Conservation (phyloP, 2,113 vertebrate genomes). For the Centropus bengalensis region DNA sequence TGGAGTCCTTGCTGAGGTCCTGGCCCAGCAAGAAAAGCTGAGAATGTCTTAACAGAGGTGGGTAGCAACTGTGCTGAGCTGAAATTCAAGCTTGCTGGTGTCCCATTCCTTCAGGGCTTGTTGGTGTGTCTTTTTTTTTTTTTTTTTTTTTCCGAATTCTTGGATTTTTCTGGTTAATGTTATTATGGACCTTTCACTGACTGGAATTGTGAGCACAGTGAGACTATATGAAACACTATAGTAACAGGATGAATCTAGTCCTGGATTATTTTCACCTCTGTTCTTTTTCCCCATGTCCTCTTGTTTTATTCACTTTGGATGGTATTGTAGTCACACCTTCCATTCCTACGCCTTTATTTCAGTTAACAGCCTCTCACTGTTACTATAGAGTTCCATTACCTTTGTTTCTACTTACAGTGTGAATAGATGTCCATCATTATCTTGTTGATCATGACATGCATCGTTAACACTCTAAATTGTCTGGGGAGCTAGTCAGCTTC, state of each 20-base stretch:
- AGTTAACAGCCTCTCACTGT: slow-evolving; percentile 23
- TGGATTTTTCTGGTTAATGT: neutral
- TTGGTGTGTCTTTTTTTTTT: neutral
- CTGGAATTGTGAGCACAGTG: neutral
- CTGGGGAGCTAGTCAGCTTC: neutral
- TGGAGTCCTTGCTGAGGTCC: neutral
- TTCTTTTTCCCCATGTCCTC: neutral
- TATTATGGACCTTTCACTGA: neutral
- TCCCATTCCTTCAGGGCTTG: neutral
- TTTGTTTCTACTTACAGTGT: slow-evolving; percentile 18
- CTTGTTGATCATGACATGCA: neutral
- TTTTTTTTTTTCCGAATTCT: neutral
- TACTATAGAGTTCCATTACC: neutral
- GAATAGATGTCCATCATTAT: slow-evolving; percentile 13
- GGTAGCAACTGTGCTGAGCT: neutral
- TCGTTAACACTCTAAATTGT: slow-evolving; percentile 6
- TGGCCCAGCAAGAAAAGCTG: neutral
- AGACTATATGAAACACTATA: neutral
- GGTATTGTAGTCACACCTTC: slow-evolving; percentile 5
- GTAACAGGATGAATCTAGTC: neutral
- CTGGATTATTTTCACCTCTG: neutral
- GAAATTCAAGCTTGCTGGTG: neutral
- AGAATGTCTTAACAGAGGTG: neutral
- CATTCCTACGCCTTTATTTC: neutral
- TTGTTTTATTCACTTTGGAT: neutral